Base-by-base conservation (phyloP, 2,797 vertebrate species). In the Gephyroberyx darwinii region DNA sequence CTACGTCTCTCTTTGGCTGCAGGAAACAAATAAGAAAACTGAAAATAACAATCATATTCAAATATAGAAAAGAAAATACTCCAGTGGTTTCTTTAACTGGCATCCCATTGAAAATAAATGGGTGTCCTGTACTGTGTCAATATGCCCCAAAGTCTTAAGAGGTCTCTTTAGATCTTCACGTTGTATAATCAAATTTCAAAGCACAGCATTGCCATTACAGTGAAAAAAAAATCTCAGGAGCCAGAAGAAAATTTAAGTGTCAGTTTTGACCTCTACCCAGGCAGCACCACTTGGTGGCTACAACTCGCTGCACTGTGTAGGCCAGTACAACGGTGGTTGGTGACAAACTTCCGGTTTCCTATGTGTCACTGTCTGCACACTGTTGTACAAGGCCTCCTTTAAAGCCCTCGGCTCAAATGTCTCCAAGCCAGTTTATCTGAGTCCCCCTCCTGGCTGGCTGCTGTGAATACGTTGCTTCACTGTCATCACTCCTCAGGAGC, bases 401-500 rank as follows among this genome's bases (percentile, higher is more conserved):
- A 41, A 72, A 87, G 51, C 47, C 50, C 14, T 30, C 31, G 8
- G 8, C n/a, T 51, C 20, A 47, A 5, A 37, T 69, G 39, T 53
- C 43, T 53, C 66, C 62, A 30, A 69, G 37, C 41, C 9, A 5
- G 57, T 54, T 72, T 8, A 22, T 75, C 47, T 77, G 12, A 72
- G 68, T 70, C 70, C 50, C 63, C 72, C 57, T 45, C 67, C 57
- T 71, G 55, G 47, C 43, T 56, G 43, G 71, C 65, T 81, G 82
- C 50, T 64, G 53, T 59, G 53, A 75, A 54, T 62, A 22, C 57
- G 62, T 50, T 45, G 72, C 67, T 81, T 79, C 59, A 66, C 52
- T 56, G 64, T 58, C 35, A 57, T 77, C 37, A 4, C 13, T 54
- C 59, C 86, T 99, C 96, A 99, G 77, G 98, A 98, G 85, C 98